Conservation (phyloP, 1,140 invertebrate genomes). For the Scaptomyza pallida region DNA sequence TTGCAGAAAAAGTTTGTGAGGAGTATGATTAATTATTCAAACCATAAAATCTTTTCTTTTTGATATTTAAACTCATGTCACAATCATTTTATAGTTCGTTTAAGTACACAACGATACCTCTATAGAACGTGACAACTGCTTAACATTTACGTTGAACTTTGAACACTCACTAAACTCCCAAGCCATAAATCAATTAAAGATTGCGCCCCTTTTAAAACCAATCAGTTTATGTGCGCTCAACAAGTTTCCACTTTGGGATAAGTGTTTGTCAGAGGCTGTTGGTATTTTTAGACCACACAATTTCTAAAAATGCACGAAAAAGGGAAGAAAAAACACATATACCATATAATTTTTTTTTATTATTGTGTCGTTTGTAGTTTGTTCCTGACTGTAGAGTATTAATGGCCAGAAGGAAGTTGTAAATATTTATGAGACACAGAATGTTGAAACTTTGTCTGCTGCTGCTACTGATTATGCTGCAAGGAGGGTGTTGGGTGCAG, state of each 20-base stretch:
- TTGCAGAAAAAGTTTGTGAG: no score
- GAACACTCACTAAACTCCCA: conserved; percentile 36
- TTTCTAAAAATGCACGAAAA: conserved; percentile 59
- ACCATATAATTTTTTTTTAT: conserved; percentile 37
- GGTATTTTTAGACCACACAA: conserved; percentile 54
- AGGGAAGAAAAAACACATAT: conserved; percentile 39
- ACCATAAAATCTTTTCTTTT: no score
- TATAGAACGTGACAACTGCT: not conserved
- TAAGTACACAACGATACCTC: no score
- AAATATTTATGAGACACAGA: conserved; percentile 70
- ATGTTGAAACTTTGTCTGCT: conserved; percentile 50
- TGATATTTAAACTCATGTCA: not conserved
- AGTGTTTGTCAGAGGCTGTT: conserved; percentile 15
- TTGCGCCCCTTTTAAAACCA: conserved; percentile 56
- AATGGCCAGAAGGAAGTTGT: conserved; percentile 72
- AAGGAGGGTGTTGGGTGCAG: not conserved
- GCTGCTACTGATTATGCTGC: not conserved
- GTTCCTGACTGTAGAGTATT: conserved; percentile 50
- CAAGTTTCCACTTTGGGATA: conserved; percentile 48
- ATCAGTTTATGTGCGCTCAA: conserved; percentile 64
- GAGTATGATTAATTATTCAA: no score
- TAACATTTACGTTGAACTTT: conserved; percentile 9
- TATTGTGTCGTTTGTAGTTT: conserved; percentile 30
- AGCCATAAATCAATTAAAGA: conserved; percentile 75
- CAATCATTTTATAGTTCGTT: not conserved